Conservation (phyloP, 2,797 vertebrate species). For the Glossophaga mutica region DNA sequence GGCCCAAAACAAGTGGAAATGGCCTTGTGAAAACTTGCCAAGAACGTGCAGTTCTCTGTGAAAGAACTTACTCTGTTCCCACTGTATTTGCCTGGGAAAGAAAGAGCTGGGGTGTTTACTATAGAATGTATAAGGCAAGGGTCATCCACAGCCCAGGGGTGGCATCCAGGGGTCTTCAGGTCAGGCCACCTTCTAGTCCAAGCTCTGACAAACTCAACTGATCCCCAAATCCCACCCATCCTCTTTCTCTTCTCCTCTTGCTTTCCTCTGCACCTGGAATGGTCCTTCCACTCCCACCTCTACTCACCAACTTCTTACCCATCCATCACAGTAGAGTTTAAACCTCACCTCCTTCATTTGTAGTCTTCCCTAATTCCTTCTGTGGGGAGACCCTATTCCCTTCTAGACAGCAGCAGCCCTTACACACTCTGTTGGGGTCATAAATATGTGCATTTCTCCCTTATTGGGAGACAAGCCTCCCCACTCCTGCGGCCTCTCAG, state of each 20-base stretch:
- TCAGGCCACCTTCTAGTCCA: not conserved
- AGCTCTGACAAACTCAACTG: not conserved
- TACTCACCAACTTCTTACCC: not conserved
- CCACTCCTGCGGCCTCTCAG: not conserved
- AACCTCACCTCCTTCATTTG: not conserved
- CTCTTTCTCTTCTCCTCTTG: not conserved
- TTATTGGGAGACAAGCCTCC: not conserved
- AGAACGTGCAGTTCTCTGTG: not conserved
- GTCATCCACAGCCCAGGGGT: not conserved
- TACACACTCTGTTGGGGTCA: accelerated
- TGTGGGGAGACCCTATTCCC: not conserved
- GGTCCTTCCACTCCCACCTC: not conserved
- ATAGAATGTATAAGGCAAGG: not conserved
- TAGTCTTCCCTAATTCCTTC: not conserved
- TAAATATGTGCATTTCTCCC: not conserved
- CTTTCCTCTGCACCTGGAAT: not conserved
- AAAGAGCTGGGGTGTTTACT: not conserved
- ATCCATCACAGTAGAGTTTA: not conserved
- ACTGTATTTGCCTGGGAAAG: not conserved
- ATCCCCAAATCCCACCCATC: not conserved
- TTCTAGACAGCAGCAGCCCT: not conserved
- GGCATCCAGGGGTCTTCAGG: not conserved
- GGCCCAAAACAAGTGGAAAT: not conserved
- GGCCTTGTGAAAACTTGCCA: not conserved
- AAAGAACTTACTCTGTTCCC: not conserved